These are phyloP conservation scores for Delphinapterus leucas DNA, from an alignment of 2,113 vertebrate species.

Conservation along the genomic window DNA sequence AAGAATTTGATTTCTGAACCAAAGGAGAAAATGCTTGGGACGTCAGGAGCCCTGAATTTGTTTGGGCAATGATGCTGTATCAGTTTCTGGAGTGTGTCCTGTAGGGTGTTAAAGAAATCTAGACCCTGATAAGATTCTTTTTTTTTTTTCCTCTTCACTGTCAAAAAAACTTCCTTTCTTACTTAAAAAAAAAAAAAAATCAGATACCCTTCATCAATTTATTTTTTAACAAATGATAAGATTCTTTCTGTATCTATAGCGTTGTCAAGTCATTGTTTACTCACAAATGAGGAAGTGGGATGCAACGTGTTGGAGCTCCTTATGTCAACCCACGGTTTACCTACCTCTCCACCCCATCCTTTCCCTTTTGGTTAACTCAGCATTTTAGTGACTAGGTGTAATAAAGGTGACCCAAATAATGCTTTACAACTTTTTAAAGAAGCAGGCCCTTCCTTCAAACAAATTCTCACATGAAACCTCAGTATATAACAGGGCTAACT, in stretches of 20 bases:
- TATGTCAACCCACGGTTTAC: background rate
- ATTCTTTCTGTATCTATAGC: background rate
- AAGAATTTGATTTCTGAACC: background rate
- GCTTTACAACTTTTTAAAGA: background rate
- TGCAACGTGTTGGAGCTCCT: accelerated
- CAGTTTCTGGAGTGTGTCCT: background rate
- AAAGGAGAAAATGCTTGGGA: background rate
- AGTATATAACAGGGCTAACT: background rate
- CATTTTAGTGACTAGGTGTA: background rate
- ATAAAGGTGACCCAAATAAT: background rate
- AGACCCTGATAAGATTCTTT: background rate
- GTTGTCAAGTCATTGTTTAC: background rate
- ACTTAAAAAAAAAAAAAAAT: background rate
- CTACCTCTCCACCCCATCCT: background rate
- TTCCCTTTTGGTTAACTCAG: background rate
- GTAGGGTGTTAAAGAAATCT: background rate
- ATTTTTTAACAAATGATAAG: background rate
- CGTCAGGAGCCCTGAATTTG: background rate
- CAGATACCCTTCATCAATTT: background rate
- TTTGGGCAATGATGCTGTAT: background rate
- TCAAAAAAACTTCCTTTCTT: background rate
- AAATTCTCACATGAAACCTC: background rate
- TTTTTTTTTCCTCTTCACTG: background rate
- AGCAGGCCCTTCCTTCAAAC: background rate
- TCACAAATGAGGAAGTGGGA: background rate